Percentiles rank a stretch among this genome's conserved stretches.
phyloP scores from a whole-genome alignment of 2,113 vertebrate genomes.

The Thermophis baileyi region DNA sequence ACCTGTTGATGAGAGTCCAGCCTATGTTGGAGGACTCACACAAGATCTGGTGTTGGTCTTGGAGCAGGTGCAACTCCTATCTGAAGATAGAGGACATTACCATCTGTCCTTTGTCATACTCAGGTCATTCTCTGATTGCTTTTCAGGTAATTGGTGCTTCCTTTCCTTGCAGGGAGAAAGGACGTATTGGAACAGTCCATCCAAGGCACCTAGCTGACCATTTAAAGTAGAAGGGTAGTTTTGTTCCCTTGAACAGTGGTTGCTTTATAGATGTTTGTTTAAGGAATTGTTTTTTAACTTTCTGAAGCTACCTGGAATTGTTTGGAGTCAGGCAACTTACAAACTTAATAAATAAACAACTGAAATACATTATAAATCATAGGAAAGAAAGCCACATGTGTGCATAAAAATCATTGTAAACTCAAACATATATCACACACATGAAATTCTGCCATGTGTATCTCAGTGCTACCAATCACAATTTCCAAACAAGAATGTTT shows the following conservation, averaged over 20 bases:
- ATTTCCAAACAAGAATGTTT: not conserved
- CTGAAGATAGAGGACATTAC: not conserved
- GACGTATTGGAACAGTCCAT: not conserved
- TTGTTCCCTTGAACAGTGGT: not conserved
- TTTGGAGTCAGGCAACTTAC: not conserved
- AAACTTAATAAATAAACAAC: not conserved
- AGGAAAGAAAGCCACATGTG: not conserved
- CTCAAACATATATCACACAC: not conserved
- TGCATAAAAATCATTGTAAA: not conserved
- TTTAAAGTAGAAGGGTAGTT: not conserved
- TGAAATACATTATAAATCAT: not conserved
- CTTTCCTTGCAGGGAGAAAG: not conserved
- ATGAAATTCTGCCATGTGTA: not conserved
- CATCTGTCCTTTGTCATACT: not conserved
- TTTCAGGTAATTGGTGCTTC: not conserved
- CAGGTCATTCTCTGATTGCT: not conserved
- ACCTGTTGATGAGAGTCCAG: not conserved
- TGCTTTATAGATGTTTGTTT: not conserved
- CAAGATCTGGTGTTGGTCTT: not conserved
- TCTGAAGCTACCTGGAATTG: not conserved
- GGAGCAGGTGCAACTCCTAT: not conserved
- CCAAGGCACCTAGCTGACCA: not conserved
- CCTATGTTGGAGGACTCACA: not conserved
- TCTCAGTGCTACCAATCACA: not conserved
- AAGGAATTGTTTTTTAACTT: not conserved